These are phyloP conservation scores for Metellina segmentata DNA, from an alignment of 2,888 invertebrate genomes.

Conservation along the genomic window DNA sequence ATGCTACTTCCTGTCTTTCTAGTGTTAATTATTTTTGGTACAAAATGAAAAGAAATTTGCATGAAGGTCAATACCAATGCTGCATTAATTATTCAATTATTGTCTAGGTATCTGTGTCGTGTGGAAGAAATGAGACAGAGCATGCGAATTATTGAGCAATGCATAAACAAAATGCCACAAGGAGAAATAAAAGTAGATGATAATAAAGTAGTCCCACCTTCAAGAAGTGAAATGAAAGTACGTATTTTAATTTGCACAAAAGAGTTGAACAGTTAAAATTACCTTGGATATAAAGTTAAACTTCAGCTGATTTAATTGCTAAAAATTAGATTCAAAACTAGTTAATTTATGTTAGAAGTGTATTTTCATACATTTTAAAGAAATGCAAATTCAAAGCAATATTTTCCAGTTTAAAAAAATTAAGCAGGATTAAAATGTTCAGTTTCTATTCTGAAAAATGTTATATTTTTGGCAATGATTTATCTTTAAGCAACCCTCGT, in stretches of 20 bases:
- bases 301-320: too few species aligned
- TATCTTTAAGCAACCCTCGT: too few species aligned
- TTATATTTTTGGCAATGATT: too few species aligned
- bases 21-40: not conserved
- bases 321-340: too few species aligned
- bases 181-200: constrained; percentile 98
- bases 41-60: not conserved
- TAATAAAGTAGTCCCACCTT: constrained; percentile 94
- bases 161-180: constrained; percentile 97
- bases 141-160: constrained; percentile 95
- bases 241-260: not conserved
- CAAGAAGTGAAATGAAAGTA: constrained; percentile 97
- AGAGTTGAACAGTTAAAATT: not conserved
- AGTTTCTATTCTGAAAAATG: too few species aligned
- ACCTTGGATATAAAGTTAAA: too few species aligned
- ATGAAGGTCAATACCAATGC: not conserved
- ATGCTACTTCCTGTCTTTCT: too few species aligned
- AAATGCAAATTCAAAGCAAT: too few species aligned
- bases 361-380: too few species aligned
- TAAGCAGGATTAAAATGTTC: too few species aligned
- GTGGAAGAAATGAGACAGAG: constrained; percentile 97
- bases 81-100: constrained; percentile 20
- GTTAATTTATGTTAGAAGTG: too few species aligned
- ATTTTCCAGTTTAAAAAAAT: too few species aligned
- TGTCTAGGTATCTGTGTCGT: constrained; percentile 90